These are phyloP conservation scores for Oryzias woworae DNA, from an alignment of 2,113 vertebrate species.

Conservation along the genomic window DNA sequence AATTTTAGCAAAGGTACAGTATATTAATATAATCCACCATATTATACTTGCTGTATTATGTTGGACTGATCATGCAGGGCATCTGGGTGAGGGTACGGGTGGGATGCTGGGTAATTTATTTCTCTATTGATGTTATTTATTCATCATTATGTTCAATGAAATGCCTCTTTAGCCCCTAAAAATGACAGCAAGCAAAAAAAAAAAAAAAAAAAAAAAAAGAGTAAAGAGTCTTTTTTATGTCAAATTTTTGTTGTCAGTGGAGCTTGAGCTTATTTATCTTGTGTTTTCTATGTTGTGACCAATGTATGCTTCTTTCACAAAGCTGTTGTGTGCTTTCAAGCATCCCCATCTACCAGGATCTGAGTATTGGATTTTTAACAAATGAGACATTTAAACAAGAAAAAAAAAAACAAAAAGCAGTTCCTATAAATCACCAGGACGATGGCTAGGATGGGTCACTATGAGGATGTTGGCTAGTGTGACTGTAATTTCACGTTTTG, in stretches of 20 bases:
- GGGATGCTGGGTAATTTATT: slow-evolving; percentile 52
- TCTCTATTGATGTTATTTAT: slow-evolving; percentile 65
- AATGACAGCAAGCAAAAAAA: slow-evolving; percentile 18
- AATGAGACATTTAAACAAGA: slow-evolving; percentile 11
- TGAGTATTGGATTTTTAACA: slow-evolving; percentile 35
- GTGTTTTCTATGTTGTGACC: slow-evolving; percentile 72
- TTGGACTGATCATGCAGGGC: slow-evolving; percentile 55
- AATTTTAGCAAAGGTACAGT: slow-evolving; percentile 61
- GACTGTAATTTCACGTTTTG: slow-evolving; percentile 23
- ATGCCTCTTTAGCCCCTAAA: slow-evolving; percentile 56
- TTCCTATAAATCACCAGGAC: slow-evolving; percentile 35
- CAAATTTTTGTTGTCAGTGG: slow-evolving; percentile 57
- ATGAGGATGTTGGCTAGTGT: slow-evolving; percentile 14
- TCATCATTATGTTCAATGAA: slow-evolving; percentile 48
- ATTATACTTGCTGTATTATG: slow-evolving; percentile 62
- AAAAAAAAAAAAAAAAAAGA: too few species aligned
- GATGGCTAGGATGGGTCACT: background rate
- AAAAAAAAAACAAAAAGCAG: slow-evolving; percentile 19
- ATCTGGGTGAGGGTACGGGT: slow-evolving; percentile 9
- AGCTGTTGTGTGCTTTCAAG: slow-evolving; percentile 57
- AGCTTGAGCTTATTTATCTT: slow-evolving; percentile 69
- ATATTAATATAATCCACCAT: slow-evolving; percentile 57
- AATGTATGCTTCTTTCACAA: slow-evolving; percentile 62
- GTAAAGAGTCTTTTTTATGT: slow-evolving; percentile 36
- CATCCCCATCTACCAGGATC: slow-evolving; percentile 55